phyloP scores from a whole-genome alignment of 2,888 invertebrate genomes.

The Agapetus fuscipes region DNA sequence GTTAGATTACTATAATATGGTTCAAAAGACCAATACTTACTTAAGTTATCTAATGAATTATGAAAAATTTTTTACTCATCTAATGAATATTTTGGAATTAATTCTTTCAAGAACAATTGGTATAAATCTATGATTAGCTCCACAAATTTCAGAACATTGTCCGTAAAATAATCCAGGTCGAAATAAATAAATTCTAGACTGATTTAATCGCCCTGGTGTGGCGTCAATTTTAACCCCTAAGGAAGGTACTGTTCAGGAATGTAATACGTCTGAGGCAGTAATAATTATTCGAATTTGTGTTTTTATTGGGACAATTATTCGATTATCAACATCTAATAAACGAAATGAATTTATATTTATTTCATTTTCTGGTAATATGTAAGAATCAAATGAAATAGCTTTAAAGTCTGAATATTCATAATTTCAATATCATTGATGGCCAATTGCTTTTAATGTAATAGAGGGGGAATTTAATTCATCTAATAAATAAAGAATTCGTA shows the following conservation, averaged over 20 bases:
- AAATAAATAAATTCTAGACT: constrained; percentile 51
- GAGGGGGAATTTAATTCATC: constrained; percentile 51
- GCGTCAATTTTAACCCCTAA: constrained; percentile 57
- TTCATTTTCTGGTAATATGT: constrained; percentile 44
- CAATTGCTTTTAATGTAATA: constrained; percentile 52
- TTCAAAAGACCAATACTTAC: constrained; percentile 64
- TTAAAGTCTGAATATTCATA: constrained; percentile 57
- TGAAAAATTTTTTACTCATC: constrained; percentile 44
- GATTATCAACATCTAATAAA: constrained; percentile 55
- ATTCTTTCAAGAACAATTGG: constrained; percentile 45
- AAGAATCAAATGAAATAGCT: constrained; percentile 51
- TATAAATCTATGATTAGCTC: constrained; percentile 71
- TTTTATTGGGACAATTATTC: constrained; percentile 47
- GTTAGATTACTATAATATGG: constrained; percentile 53
- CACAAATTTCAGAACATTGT: constrained; percentile 77
- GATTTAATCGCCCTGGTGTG: constrained; percentile 54
- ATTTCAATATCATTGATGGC: constrained; percentile 57
- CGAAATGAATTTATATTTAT: constrained; percentile 39
- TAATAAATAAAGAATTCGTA: constrained; percentile 49
- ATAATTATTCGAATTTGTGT: constrained; percentile 54
- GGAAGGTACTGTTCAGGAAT: constrained; percentile 54
- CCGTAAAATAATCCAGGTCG: constrained; percentile 59
- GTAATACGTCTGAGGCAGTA: constrained; percentile 54
- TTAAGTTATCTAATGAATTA: constrained; percentile 55
- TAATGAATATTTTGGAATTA: constrained; percentile 35